Base-by-base conservation (phyloP, 2,888 invertebrate species). In the Acrocera orbiculus region DNA sequence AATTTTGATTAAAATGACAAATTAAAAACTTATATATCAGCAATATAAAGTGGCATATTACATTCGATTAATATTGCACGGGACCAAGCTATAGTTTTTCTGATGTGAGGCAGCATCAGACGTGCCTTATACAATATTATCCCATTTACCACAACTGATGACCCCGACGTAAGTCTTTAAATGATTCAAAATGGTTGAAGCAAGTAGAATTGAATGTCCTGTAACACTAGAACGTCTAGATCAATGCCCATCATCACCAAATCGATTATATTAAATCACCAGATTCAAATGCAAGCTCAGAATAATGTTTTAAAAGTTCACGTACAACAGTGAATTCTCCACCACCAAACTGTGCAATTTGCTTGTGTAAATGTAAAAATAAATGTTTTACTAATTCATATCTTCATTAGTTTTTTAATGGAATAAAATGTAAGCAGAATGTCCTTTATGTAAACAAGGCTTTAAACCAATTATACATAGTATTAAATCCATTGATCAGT, bases 401-500 rank as follows among this genome's bases (percentile, higher is more conserved):
- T 54, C 70, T 83, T 54, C 93, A 95, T 59, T 79, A 82, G 54
- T 95, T 93, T 57, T 95, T n/a, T n/a, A n/a, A n/a, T n/a, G n/a
- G 93, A 56, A 93, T 90, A 54, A 77, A 76, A 43, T 95, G 93
- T 53, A 90, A 61, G 73, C 89, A 1, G 89, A 82, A 52, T 92
- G 92, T 57, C 95, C 95, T 1, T 63, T 95, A 1, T 95, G 95
- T 59, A 93, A 95, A 53, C 83, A 87, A 53, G 69, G 74, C 4
- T 93, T 93, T 56, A 80, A 76, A 47, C 79, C 81, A 6, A 93
- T 93, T 37, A 83, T 92, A 40, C 87, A 92, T 60, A 90, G 87
- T 69, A 82, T 92, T 4, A 73, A 79, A 44, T 81, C 86, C 1
- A 77, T 78, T 52, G 71, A 76, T 42, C 83, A 87, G 47, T 92